Evolutionary conservation across 2,113 vertebrate species (phyloP).

Genomic region (Macquaria australasica): DNA sequence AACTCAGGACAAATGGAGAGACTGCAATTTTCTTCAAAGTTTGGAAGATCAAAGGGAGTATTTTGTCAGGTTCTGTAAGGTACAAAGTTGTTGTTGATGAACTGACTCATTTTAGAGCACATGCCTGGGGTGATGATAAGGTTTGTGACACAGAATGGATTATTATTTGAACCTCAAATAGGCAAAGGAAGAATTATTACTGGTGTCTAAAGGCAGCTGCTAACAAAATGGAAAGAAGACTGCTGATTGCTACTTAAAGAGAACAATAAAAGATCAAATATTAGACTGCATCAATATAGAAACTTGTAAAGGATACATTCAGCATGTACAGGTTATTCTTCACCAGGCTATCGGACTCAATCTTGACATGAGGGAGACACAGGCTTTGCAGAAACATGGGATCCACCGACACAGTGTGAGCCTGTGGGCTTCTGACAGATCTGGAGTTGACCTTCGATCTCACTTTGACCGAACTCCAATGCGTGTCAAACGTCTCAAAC

Average conservation of each 20-base stretch:
- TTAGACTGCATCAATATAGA: neutral
- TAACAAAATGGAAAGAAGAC: neutral
- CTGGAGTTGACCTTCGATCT: constrained; percentile 78
- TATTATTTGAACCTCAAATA: constrained; percentile 1
- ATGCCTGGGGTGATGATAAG: neutral
- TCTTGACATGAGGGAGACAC: constrained; percentile 81
- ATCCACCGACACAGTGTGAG: constrained; percentile 42
- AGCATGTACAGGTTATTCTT: constrained; percentile 78
- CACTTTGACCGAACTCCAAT: constrained; percentile 80
- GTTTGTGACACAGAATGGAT: neutral
- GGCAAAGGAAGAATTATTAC: neutral
- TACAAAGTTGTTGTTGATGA: constrained; percentile 37
- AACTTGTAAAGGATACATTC: constrained; percentile 91
- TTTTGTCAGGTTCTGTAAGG: constrained; percentile 66
- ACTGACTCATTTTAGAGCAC: neutral
- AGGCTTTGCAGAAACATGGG: constrained; percentile 68
- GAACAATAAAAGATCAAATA: neutral
- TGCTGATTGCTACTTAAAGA: neutral
- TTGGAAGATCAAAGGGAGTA: constrained; percentile 66
- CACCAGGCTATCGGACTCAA: constrained; percentile 62
- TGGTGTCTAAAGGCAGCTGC: neutral
- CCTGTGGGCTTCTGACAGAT: constrained; percentile 75
- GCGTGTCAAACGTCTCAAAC: constrained; percentile 57
- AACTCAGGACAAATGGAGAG: constrained; percentile 61
- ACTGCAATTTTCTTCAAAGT: constrained; percentile 69